Evolutionary conservation across 2,888 invertebrate genomes (phyloP).

Genomic region (Villa cingulata): DNA sequence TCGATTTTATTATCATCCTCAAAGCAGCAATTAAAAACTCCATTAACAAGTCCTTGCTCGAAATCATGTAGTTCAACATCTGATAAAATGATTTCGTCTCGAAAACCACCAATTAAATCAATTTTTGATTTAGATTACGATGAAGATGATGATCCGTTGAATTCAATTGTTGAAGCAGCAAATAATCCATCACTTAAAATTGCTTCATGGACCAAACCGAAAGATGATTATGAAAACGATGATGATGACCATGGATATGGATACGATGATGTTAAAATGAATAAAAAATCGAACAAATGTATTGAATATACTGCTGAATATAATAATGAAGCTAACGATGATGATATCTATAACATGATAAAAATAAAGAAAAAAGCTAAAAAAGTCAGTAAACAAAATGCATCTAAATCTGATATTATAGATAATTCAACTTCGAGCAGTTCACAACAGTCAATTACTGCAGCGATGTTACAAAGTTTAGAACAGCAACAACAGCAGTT

Average conservation of each 20-base stretch:
- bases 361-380: background rate
- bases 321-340: too few species aligned
- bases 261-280: too few species aligned
- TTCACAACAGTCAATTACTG: background rate
- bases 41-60: background rate
- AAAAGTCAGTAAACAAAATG: background rate
- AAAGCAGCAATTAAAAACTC: background rate
- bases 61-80: background rate
- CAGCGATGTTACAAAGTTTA: background rate
- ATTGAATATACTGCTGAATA: too few species aligned
- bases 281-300: too few species aligned
- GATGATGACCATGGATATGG: too few species aligned
- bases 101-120: conserved; percentile 27
- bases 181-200: too few species aligned
- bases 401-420: background rate
- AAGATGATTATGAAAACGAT: too few species aligned
- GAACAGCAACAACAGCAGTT: background rate
- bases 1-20: background rate
- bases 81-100: background rate
- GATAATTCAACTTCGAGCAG: background rate
- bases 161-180: conserved; percentile 23
- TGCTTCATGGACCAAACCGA: background rate
- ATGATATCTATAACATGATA: background rate
- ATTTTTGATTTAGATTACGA: conserved; percentile 36
- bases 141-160: conserved; percentile 30